These are phyloP conservation scores for Hydractinia echinata DNA, from an alignment of 30 jellyfish, hydroid and myxozoan species.

Conservation along the genomic window DNA sequence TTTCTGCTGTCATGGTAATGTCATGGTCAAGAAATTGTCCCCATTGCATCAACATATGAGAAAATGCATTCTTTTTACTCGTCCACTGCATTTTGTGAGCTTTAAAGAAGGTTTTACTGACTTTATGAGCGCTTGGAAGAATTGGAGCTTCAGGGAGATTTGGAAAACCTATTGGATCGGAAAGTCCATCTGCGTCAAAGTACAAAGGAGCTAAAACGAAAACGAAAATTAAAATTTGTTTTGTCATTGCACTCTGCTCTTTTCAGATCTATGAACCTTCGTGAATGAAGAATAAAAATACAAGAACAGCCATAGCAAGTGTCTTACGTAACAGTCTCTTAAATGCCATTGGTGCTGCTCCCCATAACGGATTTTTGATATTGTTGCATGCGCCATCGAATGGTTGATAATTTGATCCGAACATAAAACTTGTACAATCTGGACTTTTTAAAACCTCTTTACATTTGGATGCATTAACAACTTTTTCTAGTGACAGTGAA, in stretches of 20 bases:
- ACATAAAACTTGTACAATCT: slow-evolving; percentile 39
- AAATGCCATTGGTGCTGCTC: slow-evolving; percentile 74
- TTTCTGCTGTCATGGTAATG: slow-evolving; percentile 60
- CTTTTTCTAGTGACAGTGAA: slow-evolving; percentile 42
- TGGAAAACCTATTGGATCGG: slow-evolving; percentile 33
- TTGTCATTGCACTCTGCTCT: not conserved
- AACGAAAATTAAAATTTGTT: not conserved
- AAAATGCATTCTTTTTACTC: not conserved
- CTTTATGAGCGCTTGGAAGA: slow-evolving; percentile 16
- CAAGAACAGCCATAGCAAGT: not conserved
- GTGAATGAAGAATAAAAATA: not conserved
- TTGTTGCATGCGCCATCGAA: slow-evolving; percentile 80
- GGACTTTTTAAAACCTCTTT: slow-evolving; percentile 41
- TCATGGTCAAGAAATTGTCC: slow-evolving; percentile 35
- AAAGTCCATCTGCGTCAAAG: slow-evolving; percentile 25
- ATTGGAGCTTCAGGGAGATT: slow-evolving; percentile 33
- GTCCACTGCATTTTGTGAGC: slow-evolving; percentile 17
- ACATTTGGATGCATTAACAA: slow-evolving; percentile 74
- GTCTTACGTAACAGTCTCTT: slow-evolving; percentile 54
- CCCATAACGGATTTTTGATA: slow-evolving; percentile 52
- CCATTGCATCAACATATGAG: slow-evolving; percentile 33
- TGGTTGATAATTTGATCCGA: slow-evolving; percentile 46
- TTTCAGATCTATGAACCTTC: not conserved
- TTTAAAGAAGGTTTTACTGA: slow-evolving; percentile 15
- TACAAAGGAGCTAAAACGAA: slow-evolving; percentile 5